Evolutionary conservation across 2,888 invertebrate species (phyloP).

Genomic region (Coleophora deauratella): DNA sequence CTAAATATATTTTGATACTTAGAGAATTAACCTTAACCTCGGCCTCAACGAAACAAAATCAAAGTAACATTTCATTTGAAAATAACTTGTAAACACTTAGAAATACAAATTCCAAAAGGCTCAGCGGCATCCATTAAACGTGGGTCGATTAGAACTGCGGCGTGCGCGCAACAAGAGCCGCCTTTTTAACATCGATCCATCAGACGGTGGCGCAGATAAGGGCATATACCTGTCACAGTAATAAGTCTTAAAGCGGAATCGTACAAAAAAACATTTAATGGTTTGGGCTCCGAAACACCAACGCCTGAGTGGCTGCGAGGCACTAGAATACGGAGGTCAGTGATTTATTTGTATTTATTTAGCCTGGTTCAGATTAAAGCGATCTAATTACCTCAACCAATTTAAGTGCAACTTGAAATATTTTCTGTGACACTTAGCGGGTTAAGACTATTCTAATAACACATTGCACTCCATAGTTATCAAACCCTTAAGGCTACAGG

Average conservation of each 20-base stretch:
- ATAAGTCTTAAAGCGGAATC: conserved; percentile 53
- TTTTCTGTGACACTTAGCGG: no score
- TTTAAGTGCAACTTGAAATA: no score
- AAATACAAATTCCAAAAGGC: conserved; percentile 34
- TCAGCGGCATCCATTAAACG: conserved; percentile 42
- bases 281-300: conserved; percentile 22
- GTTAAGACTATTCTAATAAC: no score
- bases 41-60: no score
- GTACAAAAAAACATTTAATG: conserved; percentile 32
- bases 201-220: conserved; percentile 54
- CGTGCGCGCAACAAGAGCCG: conserved; percentile 41
- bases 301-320: not conserved
- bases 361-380: no score
- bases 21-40: no score
- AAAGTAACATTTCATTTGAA: conserved; percentile 5
- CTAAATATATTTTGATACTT: no score
- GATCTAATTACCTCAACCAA: no score
- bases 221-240: conserved; percentile 56
- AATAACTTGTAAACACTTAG: conserved; percentile 20
- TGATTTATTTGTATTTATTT: no score
- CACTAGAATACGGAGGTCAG: no score
- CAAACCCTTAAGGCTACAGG: no score
- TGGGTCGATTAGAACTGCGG: conserved; percentile 40
- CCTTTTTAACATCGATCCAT: conserved; percentile 60
- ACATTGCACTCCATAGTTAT: no score